Percentiles rank a stretch among this genome's conserved stretches.
Conservation (phyloP, 1,140 invertebrate species). For the Leguminivora glycinivorella region DNA sequence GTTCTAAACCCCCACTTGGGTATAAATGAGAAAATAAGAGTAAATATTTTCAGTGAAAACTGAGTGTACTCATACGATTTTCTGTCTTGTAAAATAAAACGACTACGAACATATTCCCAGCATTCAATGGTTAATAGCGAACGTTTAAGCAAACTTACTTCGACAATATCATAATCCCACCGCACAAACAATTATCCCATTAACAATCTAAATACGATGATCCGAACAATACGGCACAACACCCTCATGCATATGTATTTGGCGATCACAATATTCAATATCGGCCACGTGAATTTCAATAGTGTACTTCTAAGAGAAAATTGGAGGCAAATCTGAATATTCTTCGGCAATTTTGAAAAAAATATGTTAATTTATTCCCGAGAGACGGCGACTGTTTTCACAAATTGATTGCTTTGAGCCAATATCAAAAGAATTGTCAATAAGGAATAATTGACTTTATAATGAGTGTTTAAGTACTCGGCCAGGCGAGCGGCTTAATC, state of each 20-base stretch:
- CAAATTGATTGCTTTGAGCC: constrained; percentile 64
- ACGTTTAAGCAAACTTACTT: too few relatives aligned
- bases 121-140: too few relatives aligned
- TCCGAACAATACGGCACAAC: constrained; percentile 42
- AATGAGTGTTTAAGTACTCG: constrained; percentile 34
- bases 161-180: too few relatives aligned
- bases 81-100: too few relatives aligned
- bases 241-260: constrained; percentile 61
- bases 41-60: too few relatives aligned
- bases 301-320: constrained; percentile 60
- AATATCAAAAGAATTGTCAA: constrained; percentile 62
- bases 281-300: constrained; percentile 65
- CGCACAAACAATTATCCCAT: too few relatives aligned
- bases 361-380: constrained; percentile 69
- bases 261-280: constrained; percentile 67
- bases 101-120: too few relatives aligned
- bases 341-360: constrained; percentile 65
- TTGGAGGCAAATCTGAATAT: constrained; percentile 71
- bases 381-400: constrained; percentile 58
- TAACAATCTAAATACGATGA: background rate
- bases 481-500: background rate
- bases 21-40: too few relatives aligned
- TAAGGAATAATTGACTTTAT: constrained; percentile 50
- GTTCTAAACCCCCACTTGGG: too few relatives aligned
- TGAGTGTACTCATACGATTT: too few relatives aligned